phyloP scores from a whole-genome alignment of 1,140 invertebrate species.

The Penaeus indicus region DNA sequence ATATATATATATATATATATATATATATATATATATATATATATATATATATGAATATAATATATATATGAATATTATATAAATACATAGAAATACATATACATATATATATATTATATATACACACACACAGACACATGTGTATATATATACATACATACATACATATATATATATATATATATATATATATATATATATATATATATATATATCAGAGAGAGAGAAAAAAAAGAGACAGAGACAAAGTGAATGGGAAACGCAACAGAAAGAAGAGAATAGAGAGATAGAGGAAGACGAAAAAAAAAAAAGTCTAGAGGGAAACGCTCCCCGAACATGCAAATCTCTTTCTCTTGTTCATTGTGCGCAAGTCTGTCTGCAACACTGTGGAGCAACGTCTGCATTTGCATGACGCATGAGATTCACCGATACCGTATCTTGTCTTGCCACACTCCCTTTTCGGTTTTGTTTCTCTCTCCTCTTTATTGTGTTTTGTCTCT shows the following conservation, averaged over 20 bases:
- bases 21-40: conserved; percentile 10
- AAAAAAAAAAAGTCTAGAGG: background rate
- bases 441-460: background rate
- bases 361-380: no score
- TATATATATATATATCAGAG: conserved; percentile 4
- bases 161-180: background rate
- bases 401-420: background rate
- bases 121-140: no score
- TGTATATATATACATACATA: no score
- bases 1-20: no score
- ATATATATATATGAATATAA: background rate
- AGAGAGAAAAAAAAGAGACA: no score
- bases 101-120: conserved; percentile 24
- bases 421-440: background rate
- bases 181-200: background rate
- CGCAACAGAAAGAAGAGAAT: background rate
- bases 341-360: no score
- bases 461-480: no score
- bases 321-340: background rate
- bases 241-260: background rate
- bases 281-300: background rate
- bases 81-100: conserved; percentile 35
- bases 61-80: conserved; percentile 36
- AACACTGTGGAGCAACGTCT: no score
- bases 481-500: no score